phyloP scores from a whole-genome alignment of 2,113 vertebrate species.

The Hiodon alosoides region DNA sequence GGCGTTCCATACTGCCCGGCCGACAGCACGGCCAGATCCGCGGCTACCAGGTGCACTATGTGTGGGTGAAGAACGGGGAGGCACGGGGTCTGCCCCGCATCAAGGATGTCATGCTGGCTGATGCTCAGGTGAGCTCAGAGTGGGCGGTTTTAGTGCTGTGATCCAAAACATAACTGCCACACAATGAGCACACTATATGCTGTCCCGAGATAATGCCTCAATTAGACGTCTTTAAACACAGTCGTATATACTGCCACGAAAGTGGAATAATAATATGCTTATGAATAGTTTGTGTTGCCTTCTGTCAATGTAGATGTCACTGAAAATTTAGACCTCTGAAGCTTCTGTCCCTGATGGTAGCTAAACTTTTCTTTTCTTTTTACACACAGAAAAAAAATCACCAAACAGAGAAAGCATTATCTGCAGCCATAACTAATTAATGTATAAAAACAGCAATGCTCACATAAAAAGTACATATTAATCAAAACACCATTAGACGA shows the following conservation, averaged over 20 bases:
- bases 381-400: not conserved
- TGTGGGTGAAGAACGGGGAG: constrained; percentile 75
- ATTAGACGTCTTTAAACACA: too few species aligned
- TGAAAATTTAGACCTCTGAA: too few species aligned
- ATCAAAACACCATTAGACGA: not conserved
- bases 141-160: too few species aligned
- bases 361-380: too few species aligned
- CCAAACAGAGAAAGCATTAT: not conserved
- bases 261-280: too few species aligned
- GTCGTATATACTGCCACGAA: too few species aligned
- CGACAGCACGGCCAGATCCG: constrained; percentile 86
- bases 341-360: too few species aligned
- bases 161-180: too few species aligned
- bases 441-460: not conserved
- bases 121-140: constrained; percentile 73
- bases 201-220: too few species aligned
- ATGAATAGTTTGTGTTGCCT: too few species aligned
- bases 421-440: constrained; percentile 12
- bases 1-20: constrained; percentile 79
- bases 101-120: constrained; percentile 86
- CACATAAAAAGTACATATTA: not conserved
- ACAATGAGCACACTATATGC: too few species aligned
- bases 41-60: constrained; percentile 90
- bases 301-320: too few species aligned
- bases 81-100: constrained; percentile 80